phyloP scores from a whole-genome alignment of 2,888 invertebrate genomes.

The Melinaea marsaeus region DNA sequence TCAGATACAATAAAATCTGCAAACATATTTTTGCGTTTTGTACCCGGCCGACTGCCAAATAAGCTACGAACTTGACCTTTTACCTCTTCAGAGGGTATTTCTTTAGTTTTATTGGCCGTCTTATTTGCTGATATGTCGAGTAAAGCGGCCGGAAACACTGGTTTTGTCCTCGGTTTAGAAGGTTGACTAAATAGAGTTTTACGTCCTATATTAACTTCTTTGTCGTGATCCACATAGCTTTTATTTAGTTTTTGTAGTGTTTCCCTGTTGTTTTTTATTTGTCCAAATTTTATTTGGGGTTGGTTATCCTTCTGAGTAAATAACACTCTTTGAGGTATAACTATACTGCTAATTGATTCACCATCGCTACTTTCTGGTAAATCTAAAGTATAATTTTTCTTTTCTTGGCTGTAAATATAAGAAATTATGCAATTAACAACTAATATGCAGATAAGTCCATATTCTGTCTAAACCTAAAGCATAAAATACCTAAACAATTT shows the following conservation, averaged over 20 bases:
- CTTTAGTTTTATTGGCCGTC: constrained; percentile 52
- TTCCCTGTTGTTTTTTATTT: constrained; percentile 48
- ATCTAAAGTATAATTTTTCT: constrained; percentile 49
- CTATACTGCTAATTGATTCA: constrained; percentile 65
- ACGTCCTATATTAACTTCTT: constrained; percentile 43
- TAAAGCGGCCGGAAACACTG: constrained; percentile 54
- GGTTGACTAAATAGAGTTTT: constrained; percentile 53
- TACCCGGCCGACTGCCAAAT: constrained; percentile 49
- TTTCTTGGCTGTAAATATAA: constrained; percentile 54
- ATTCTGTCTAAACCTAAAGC: too few relatives aligned
- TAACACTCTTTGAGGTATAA: constrained; percentile 58
- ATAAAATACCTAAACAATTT: too few relatives aligned
- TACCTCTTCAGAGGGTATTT: constrained; percentile 37
- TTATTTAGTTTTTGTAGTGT: constrained; percentile 47
- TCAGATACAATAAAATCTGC: constrained; percentile 60
- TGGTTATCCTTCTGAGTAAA: constrained; percentile 56
- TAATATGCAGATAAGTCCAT: background rate
- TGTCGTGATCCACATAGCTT: constrained; percentile 41
- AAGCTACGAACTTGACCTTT: constrained; percentile 48
- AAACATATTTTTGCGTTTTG: constrained; percentile 62
- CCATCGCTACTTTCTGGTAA: constrained; percentile 64
- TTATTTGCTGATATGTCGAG: constrained; percentile 54
- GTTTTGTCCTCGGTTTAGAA: constrained; percentile 42
- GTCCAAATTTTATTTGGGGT: constrained; percentile 45
- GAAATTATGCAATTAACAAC: background rate